Conservation (phyloP, 2,888 invertebrate genomes). For the Atherix ibis region DNA sequence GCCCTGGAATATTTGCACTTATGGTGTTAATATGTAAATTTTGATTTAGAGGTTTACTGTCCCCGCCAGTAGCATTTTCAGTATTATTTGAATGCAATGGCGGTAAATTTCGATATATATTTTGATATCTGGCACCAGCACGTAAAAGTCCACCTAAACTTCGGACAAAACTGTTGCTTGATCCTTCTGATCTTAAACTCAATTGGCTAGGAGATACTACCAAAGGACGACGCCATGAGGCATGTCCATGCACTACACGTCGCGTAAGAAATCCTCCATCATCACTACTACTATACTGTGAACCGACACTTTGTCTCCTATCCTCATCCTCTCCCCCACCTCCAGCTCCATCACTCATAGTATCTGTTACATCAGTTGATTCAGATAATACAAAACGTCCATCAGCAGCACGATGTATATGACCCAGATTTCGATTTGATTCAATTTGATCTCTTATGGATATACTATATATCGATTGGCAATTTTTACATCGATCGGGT, state of each 20-base stretch:
- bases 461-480: constrained; percentile 33
- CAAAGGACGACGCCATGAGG: constrained; percentile 47
- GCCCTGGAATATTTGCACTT: constrained; percentile 16
- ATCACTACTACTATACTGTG: constrained; percentile 49
- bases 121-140: constrained; percentile 25
- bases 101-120: constrained; percentile 20
- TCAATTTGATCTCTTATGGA: constrained; percentile 26
- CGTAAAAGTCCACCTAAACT: constrained; percentile 24
- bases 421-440: constrained; percentile 38
- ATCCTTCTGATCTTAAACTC: constrained; percentile 49
- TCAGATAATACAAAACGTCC: constrained; percentile 51
- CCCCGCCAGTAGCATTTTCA: too few relatives aligned
- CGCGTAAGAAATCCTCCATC: constrained; percentile 71
- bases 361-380: constrained; percentile 11
- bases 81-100: too few relatives aligned
- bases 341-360: constrained; percentile 14
- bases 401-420: constrained; percentile 57
- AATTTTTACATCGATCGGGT: constrained; percentile 48
- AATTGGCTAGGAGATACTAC: constrained; percentile 50
- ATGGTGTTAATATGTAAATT: constrained; percentile 29
- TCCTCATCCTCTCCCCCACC: constrained; percentile 15
- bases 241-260: constrained; percentile 37
- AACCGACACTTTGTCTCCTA: constrained; percentile 39
- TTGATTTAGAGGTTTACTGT: constrained; percentile 28
- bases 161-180: constrained; percentile 40